Base-by-base conservation (phyloP, 2,888 invertebrate species). In the Sminthurides aquaticus region DNA sequence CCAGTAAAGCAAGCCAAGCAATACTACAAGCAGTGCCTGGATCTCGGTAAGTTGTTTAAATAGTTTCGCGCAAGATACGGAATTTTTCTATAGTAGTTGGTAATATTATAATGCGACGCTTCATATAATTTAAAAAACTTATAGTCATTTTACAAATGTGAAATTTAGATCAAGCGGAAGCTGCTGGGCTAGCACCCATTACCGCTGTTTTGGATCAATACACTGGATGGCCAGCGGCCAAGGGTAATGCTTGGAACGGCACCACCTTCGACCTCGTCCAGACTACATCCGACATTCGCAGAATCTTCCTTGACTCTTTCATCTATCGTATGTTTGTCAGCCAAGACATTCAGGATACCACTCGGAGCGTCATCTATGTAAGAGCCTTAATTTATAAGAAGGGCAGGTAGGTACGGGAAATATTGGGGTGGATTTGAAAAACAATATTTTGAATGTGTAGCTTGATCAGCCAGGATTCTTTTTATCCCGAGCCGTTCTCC, bases 1-100 rank as follows among this genome's bases (percentile, higher is more conserved):
- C 71, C 72, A 8, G 65, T 74, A 15, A 72, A 70, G 49, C 69
- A 71, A 65, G 72, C 65, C 22, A 74, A 74, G 61, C 62, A 67
- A 11, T 71, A 67, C 28, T 74, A 67, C 60, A 29, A 59, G 15
- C 52, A 60, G 1, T 74, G 74, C 26, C 48, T 64, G 5, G 62
- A 74, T 57, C 15, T 59, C 0, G 67, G 62, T 29, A 56, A 61
- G 22, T 54, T 20, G 26, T 28, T 29, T 58, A 29, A 57, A 34
- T 15, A n/a, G n/a, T n/a, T n/a, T n/a, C n/a, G n/a, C n/a, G n/a
- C n/a, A n/a, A n/a, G n/a, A n/a, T n/a, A n/a, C n/a, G n/a, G n/a
- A n/a, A n/a, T n/a, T n/a, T n/a, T n/a, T n/a, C n/a, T n/a, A n/a
- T n/a, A n/a, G n/a, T n/a, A n/a, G n/a, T n/a, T n/a, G n/a, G n/a